A percentile compares a stretch with the other conserved stretches of the same genome.
Evolutionary conservation across 2,797 vertebrate species (phyloP).

Genomic region (Nasua narica): DNA sequence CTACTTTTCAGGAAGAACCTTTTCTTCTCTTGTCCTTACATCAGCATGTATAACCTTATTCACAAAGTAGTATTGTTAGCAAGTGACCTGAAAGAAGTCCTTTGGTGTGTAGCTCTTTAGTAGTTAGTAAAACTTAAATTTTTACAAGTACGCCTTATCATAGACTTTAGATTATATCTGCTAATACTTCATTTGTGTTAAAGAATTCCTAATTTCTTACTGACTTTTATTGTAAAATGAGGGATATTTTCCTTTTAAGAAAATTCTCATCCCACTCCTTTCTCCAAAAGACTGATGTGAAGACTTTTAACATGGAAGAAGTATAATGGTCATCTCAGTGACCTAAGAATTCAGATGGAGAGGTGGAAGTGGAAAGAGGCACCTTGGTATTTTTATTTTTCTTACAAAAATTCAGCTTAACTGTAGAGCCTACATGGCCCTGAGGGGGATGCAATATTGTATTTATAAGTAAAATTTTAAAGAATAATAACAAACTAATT

Average conservation of each 20-base stretch:
- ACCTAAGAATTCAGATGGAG: conserved; percentile 2
- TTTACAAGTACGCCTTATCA: conserved; percentile 14
- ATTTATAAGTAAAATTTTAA: background rate
- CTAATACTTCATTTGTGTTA: conserved; percentile 34
- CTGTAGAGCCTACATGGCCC: background rate
- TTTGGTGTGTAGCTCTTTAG: conserved; percentile 1
- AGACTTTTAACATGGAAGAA: conserved; percentile 28
- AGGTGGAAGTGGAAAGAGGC: background rate
- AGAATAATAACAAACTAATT: conserved; percentile 35
- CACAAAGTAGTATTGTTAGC: conserved; percentile 26
- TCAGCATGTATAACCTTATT: background rate
- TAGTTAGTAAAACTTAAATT: conserved; percentile 30
- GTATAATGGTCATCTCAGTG: background rate
- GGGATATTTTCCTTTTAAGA: background rate
- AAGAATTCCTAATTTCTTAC: conserved; percentile 23
- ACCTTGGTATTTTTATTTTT: conserved; percentile 19
- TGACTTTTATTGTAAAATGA: conserved; percentile 38
- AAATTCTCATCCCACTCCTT: background rate
- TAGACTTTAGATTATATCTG: conserved; percentile 28
- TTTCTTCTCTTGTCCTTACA: background rate
- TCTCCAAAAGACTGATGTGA: conserved; percentile 43
- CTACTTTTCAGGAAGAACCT: conserved; percentile 12
- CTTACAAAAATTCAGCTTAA: conserved; percentile 30
- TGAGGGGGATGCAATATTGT: background rate
- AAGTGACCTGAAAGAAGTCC: background rate